phyloP scores from a whole-genome alignment of 2,113 vertebrate species.

The Glaucidium brasilianum region DNA sequence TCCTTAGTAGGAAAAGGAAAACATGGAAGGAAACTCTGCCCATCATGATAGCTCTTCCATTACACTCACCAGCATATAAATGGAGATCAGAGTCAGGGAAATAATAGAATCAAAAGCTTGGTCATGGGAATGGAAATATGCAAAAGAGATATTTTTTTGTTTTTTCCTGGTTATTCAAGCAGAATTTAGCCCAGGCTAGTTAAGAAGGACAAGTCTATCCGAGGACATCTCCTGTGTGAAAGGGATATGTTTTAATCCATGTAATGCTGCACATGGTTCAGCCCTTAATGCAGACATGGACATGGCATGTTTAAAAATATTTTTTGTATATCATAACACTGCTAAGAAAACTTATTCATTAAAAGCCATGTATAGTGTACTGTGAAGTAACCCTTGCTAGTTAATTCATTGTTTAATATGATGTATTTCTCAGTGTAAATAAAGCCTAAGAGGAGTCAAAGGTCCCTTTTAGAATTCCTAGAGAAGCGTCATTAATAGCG shows the following conservation, averaged over 20 bases:
- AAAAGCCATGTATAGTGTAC: not conserved
- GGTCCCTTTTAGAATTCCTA: not conserved
- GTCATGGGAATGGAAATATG: not conserved
- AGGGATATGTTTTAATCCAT: not conserved
- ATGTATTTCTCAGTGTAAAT: not conserved
- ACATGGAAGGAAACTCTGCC: not conserved
- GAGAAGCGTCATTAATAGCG: not conserved
- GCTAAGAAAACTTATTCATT: not conserved
- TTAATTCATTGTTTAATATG: not conserved
- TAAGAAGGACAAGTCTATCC: not conserved
- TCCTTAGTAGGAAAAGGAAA: not conserved
- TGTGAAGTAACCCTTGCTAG: not conserved
- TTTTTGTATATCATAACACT: not conserved
- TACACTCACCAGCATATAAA: accelerated
- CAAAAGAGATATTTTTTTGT: not conserved
- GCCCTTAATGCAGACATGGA: not conserved
- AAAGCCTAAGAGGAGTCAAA: not conserved
- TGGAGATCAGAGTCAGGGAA: not conserved
- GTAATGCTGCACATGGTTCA: not conserved
- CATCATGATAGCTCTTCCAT: accelerated
- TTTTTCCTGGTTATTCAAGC: not conserved
- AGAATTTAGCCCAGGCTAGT: not conserved
- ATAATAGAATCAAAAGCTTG: not conserved
- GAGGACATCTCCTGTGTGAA: not conserved
- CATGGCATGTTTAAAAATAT: not conserved